Percentiles rank a stretch among this genome's conserved stretches.
Evolutionary conservation across 2,888 invertebrate genomes (phyloP).

Genomic region (Tiphia femorata): DNA sequence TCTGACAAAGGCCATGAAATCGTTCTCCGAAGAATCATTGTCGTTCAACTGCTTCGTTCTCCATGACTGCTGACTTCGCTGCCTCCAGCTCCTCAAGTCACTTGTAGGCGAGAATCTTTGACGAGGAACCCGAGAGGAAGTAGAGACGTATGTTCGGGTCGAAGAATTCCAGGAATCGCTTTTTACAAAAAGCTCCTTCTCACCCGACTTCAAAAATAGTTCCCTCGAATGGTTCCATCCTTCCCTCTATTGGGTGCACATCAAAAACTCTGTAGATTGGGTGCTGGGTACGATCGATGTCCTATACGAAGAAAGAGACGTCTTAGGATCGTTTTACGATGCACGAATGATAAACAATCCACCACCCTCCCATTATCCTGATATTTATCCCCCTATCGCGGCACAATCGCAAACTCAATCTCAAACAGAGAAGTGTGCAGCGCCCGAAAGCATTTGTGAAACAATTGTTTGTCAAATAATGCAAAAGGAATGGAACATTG

Average conservation of each 20-base stretch:
- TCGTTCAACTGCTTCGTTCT: not conserved
- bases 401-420: too few relatives aligned
- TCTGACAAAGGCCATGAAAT: conserved; percentile 48
- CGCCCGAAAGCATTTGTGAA: too few relatives aligned
- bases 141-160: conserved; percentile 1
- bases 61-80: not conserved
- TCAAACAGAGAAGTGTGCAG: too few relatives aligned
- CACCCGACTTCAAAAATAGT: conserved; percentile 56
- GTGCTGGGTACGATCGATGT: conserved; percentile 37
- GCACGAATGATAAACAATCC: too few relatives aligned
- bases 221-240: conserved; percentile 58
- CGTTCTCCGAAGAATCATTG: conserved; percentile 14
- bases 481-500: too few relatives aligned
- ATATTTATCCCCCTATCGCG: too few relatives aligned
- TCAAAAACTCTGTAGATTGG: conserved; percentile 49
- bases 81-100: conserved; percentile 4
- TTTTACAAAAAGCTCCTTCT: conserved; percentile 16
- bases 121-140: not conserved
- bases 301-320: conserved; percentile 23
- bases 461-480: too few relatives aligned
- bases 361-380: too few relatives aligned
- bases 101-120: conserved; percentile 48
- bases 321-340: too few relatives aligned
- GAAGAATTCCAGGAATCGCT: too few relatives aligned
- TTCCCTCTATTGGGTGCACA: conserved; percentile 56